Percentiles rank a stretch among this genome's conserved stretches.
Evolutionary conservation across 2,797 vertebrate genomes (phyloP).

Genomic region (Sorex maritimensis): DNA sequence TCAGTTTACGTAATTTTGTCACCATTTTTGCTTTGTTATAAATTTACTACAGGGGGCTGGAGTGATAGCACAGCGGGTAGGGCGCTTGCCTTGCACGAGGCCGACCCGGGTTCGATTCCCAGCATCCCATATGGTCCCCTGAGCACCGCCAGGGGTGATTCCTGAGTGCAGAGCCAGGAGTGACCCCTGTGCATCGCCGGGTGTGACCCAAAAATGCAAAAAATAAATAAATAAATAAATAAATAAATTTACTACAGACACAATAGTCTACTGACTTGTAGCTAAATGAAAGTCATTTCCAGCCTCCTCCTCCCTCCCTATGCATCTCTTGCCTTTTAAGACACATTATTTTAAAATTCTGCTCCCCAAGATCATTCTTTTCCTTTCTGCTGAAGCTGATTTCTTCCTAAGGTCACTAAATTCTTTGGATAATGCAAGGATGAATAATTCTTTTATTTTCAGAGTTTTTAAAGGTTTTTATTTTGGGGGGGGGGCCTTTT

Average conservation of each 20-base stretch:
- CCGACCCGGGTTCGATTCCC: too few relatives aligned
- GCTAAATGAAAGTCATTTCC: not conserved
- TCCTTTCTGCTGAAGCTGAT: not conserved
- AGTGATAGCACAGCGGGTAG: too few relatives aligned
- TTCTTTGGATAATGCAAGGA: not conserved
- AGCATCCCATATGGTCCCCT: too few relatives aligned
- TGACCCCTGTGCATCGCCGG: too few relatives aligned
- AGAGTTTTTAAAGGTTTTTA: too few relatives aligned
- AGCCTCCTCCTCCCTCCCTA: not conserved
- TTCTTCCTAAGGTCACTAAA: not conserved
- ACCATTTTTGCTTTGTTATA: not conserved
- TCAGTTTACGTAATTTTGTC: not conserved
- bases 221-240: too few relatives aligned
- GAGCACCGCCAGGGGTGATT: too few relatives aligned
- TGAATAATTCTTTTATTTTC: not conserved
- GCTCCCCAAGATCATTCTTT: conserved; percentile 36
- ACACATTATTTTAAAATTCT: conserved; percentile 11
- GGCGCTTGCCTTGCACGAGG: too few relatives aligned
- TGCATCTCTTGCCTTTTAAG: not conserved
- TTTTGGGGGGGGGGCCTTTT: too few relatives aligned
- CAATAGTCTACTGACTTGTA: not conserved
- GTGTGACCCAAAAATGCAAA: too few relatives aligned
- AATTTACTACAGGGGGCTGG: not conserved
- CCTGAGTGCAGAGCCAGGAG: too few relatives aligned
- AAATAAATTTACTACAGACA: not conserved